phyloP scores from a whole-genome alignment of 2,797 vertebrate genomes.

The Micromesistius poutassou region DNA sequence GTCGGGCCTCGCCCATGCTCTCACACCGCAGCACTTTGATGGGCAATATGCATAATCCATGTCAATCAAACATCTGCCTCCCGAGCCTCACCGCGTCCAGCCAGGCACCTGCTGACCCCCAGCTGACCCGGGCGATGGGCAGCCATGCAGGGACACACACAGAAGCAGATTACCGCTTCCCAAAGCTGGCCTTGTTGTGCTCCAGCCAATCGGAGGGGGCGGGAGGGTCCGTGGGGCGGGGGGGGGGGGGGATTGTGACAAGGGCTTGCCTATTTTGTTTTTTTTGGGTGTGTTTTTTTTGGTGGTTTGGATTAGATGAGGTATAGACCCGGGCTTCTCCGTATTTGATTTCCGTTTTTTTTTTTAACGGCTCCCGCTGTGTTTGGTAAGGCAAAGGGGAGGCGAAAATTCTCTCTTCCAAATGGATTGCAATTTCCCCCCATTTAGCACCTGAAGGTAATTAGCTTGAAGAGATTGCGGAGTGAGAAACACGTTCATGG shows the following conservation, averaged over 20 bases:
- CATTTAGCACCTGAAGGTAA: conserved; percentile 99
- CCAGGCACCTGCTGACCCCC: conserved; percentile 79
- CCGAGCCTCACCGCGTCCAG: conserved; percentile 68
- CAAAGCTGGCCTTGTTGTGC: background rate
- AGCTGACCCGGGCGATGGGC: conserved; percentile 63
- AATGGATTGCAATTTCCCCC: conserved; percentile 99
- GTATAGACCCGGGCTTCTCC: background rate
- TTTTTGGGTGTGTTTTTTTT: no score
- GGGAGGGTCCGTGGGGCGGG: no score
- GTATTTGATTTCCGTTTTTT: conserved; percentile 37
- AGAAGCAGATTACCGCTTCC: conserved; percentile 20
- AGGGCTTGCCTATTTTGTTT: background rate
- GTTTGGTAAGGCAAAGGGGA: conserved; percentile 87
- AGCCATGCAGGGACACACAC: conserved; percentile 28
- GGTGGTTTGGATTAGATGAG: conserved; percentile 42
- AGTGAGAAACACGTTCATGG: conserved; percentile 99
- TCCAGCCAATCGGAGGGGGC: background rate
- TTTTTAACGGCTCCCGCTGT: conserved; percentile 82
- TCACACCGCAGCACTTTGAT: conserved; percentile 80
- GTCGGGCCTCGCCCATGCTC: conserved; percentile 58
- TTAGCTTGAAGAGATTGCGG: conserved; percentile 99
- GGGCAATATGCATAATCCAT: conserved; percentile 79
- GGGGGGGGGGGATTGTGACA: no score
- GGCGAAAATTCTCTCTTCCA: conserved; percentile 99
- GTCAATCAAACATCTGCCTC: conserved; percentile 80